Percentiles rank a stretch among this genome's conserved stretches.
phyloP scores from a whole-genome alignment of 2,888 invertebrate genomes.

The Agrilus cyanescens region DNA sequence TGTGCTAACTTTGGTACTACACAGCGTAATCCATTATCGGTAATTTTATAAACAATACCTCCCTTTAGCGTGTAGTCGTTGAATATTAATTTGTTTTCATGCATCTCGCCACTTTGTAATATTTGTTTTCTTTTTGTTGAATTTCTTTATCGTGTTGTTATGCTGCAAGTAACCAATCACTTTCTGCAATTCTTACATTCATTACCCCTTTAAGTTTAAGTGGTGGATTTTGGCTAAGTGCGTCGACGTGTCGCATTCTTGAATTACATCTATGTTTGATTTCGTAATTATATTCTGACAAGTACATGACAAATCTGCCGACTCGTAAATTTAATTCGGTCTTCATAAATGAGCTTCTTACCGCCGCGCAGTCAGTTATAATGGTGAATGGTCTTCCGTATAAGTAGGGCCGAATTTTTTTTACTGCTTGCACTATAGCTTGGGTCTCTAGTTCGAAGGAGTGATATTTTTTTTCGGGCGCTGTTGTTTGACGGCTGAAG shows the following conservation, averaged over 20 bases:
- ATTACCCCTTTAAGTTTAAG: conserved; percentile 2
- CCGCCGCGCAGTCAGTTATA: conserved; percentile 16
- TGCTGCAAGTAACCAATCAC: conserved; percentile 3
- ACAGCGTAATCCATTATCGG: no score
- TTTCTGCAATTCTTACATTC: background rate
- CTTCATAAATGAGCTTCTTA: conserved; percentile 6
- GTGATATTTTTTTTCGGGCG: background rate
- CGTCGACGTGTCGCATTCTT: conserved; percentile 21
- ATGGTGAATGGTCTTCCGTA: conserved; percentile 2
- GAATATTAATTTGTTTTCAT: no score
- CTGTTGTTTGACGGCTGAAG: conserved; percentile 2
- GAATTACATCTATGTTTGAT: conserved; percentile 16
- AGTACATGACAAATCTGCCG: conserved; percentile 20
- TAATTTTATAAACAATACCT: no score
- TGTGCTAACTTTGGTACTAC: no score
- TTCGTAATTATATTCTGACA: conserved; percentile 18
- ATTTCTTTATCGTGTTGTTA: conserved; percentile 4
- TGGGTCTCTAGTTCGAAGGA: no score
- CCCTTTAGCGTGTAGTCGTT: no score
- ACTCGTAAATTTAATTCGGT: conserved; percentile 12
- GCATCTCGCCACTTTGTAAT: no score
- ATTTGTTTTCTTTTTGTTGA: no score
- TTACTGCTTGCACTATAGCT: no score
- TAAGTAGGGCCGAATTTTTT: no score
- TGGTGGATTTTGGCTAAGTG: conserved; percentile 15